Percentiles rank a stretch among this genome's conserved stretches.
Evolutionary conservation across 2,113 vertebrate species (phyloP).

Genomic region (Petromus typicus): DNA sequence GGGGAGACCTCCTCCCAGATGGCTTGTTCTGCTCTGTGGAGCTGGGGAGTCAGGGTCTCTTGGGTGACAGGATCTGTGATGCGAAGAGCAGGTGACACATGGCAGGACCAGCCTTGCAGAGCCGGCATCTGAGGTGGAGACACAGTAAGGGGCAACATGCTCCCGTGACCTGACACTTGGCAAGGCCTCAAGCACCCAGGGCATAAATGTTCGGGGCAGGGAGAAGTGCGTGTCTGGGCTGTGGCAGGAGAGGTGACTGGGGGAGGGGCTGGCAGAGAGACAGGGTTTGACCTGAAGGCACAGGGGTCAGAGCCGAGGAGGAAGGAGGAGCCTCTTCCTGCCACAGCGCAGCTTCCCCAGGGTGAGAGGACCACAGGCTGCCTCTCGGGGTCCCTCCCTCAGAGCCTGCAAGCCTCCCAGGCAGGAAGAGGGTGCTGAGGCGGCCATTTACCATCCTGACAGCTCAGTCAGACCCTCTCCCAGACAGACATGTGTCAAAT

Average conservation of each 20-base stretch:
- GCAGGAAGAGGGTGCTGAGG: background rate
- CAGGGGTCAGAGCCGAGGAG: background rate
- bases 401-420: background rate
- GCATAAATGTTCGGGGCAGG: background rate
- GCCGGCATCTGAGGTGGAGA: too few species aligned
- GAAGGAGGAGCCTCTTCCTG: background rate
- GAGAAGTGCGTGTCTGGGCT: background rate
- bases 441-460: background rate
- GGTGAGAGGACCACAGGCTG: background rate
- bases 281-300: background rate
- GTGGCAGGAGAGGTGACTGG: background rate
- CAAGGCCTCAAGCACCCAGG: background rate
- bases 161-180: background rate
- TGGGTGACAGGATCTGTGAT: background rate
- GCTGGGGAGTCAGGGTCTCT: background rate
- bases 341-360: background rate
- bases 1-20: background rate
- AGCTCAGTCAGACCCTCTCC: constrained; percentile 58
- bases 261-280: background rate
- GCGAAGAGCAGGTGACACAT: background rate
- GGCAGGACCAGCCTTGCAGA: too few species aligned
- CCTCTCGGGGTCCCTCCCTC: background rate
- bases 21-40: background rate
- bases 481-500: constrained; percentile 73
- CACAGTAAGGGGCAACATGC: fast-evolving